Conservation (phyloP, 2,888 invertebrate species). For the Pheosia tremula region DNA sequence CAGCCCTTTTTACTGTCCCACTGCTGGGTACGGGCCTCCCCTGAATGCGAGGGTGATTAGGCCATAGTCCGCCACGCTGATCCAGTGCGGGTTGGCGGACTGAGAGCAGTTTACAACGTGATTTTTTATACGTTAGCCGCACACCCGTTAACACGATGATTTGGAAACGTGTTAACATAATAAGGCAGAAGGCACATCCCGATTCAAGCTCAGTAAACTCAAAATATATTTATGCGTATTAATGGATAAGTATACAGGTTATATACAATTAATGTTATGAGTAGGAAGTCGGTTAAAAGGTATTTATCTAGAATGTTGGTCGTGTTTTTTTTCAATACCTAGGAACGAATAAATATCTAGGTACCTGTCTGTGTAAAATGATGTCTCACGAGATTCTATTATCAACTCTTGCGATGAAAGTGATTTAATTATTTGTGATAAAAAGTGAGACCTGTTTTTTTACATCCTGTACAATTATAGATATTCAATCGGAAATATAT, state of each 20-base stretch:
- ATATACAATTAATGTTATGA: not conserved
- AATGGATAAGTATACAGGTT: constrained; percentile 12
- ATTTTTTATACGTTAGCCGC: no score
- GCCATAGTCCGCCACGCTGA: no score
- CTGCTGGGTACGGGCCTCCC: no score
- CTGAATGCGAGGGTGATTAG: no score
- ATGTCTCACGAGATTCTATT: constrained; percentile 33
- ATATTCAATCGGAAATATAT: no score
- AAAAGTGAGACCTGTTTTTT: not conserved
- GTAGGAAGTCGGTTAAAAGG: not conserved
- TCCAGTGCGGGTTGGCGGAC: no score
- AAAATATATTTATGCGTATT: not conserved
- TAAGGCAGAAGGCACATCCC: not conserved
- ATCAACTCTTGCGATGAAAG: constrained; percentile 16
- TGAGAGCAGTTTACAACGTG: no score
- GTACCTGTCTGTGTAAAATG: not conserved
- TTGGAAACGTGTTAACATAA: no score
- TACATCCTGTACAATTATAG: no score
- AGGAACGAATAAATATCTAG: constrained; percentile 28
- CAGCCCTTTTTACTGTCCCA: no score
- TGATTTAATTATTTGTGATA: not conserved
- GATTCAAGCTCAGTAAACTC: not conserved
- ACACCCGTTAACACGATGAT: no score
- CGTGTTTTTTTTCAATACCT: constrained; percentile 8
- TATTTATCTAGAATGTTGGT: not conserved